Base-by-base conservation (phyloP, 2,113 vertebrate genomes). In the Mastomys natalensis region DNA sequence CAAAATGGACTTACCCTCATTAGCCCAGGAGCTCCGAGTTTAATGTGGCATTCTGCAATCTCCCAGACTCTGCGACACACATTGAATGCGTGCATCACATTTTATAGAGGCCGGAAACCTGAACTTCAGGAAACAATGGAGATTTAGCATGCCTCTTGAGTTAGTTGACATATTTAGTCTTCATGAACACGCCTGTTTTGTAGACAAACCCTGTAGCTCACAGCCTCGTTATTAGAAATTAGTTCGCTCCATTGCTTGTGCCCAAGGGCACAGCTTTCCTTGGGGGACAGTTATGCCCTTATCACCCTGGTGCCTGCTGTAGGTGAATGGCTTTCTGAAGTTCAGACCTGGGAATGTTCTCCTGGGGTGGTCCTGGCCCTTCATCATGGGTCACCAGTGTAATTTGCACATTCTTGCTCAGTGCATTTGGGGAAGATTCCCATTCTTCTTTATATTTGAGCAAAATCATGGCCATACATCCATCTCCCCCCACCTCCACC, bases 1-100 rank as follows among this genome's bases (percentile, higher is more conserved):
- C 95, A 90, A 94, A 98, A 98, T 97, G 98, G 98, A 98, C 98
- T 97, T 94, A 87, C 90, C 89, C 64, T 97, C 97, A 96, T 95
- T 98, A 98, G 97, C 95, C 97, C 97, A 96, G 96, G 78, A 97
- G 97, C 98, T 97, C 72, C 0, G 43, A 89, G 89, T 89, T 98
- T 98, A 96, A 98, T 95, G 98, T 96, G 97, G 97, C 91, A 76
- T 97, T 98, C 96, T 96, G 96, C 90, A 95, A 95, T 89, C 96
- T 96, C 91, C 9, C 91, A 89, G 96, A 95, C 90, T 88, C 97
- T 16, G 37, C 89, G 51, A 1, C 0, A 62, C 76, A 93, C 95
- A 97, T 43, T 76, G 93, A 96, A 96, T 91, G 96, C 90, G 0
- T 66, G 68, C 82, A 68, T 94, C 89, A 66, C 90, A 78, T 95